phyloP scores from a whole-genome alignment of 2,888 invertebrate species.

The Eupithecia vulgata region DNA sequence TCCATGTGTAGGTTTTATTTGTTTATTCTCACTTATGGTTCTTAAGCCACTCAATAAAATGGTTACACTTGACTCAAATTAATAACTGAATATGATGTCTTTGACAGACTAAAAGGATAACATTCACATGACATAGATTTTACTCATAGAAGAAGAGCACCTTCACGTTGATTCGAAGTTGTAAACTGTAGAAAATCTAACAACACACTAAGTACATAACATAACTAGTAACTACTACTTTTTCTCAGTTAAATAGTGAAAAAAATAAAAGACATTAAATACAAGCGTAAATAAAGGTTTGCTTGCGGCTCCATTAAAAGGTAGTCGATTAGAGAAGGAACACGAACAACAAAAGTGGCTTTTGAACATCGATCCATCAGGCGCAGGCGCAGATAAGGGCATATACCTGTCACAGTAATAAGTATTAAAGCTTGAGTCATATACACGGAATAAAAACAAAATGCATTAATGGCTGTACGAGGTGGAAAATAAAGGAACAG shows the following conservation, averaged over 20 bases:
- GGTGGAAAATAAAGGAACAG: constrained; percentile 18
- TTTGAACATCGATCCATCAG: constrained; percentile 78
- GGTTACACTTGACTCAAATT: not conserved
- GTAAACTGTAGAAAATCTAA: not conserved
- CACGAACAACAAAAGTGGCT: constrained; percentile 65
- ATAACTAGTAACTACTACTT: too few species aligned
- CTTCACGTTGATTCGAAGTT: not conserved
- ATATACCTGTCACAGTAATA: constrained; percentile 76
- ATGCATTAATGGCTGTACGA: constrained; percentile 55
- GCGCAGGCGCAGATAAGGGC: constrained; percentile 68
- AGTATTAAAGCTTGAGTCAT: constrained; percentile 68
- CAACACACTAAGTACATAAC: not conserved
- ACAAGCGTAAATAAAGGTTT: constrained; percentile 56
- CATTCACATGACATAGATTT: not conserved
- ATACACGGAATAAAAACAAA: constrained; percentile 53
- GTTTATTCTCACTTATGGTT: not conserved
- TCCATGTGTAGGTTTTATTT: not conserved
- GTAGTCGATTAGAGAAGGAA: constrained; percentile 62
- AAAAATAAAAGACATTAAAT: constrained; percentile 41
- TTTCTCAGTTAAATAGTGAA: not conserved
- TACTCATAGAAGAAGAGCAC: not conserved
- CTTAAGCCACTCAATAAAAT: not conserved
- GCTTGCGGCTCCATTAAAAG: constrained; percentile 62
- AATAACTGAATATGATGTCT: not conserved
- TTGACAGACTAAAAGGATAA: not conserved